Conservation (phyloP, 2,797 vertebrate species). For the Lagorchestes hirsutus region DNA sequence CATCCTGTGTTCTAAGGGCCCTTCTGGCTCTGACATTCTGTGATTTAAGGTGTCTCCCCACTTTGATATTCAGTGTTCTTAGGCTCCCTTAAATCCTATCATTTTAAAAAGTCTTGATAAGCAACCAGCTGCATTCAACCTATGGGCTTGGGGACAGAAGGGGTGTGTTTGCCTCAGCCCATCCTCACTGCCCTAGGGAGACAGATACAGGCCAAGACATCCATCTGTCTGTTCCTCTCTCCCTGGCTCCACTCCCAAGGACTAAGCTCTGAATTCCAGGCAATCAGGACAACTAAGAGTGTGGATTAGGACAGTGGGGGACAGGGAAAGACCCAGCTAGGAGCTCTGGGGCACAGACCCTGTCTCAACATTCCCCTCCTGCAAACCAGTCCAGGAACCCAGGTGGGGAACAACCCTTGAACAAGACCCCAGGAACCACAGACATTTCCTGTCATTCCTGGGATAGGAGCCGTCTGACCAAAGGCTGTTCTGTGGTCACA, state of each 20-base stretch:
- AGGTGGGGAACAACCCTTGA: neutral
- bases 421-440: neutral
- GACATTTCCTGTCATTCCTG: neutral
- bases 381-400: neutral
- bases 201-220: neutral
- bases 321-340: neutral
- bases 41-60: neutral
- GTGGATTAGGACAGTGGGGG: neutral
- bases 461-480: neutral
- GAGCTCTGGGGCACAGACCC: neutral
- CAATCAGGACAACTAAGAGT: neutral
- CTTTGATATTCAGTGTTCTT: neutral
- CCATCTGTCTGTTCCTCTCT: neutral
- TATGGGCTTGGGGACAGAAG: neutral
- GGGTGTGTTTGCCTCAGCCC: neutral
- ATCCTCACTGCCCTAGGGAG: neutral
- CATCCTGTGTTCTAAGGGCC: neutral
- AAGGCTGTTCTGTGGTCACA: neutral
- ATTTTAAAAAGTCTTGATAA: neutral
- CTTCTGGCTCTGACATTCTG: too few species aligned
- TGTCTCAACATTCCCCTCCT: neutral
- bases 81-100: neutral
- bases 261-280: neutral
- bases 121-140: neutral
- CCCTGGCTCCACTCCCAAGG: neutral